phyloP scores from a whole-genome alignment of 2,888 invertebrate genomes.

The Orthonychiurus folsomi region DNA sequence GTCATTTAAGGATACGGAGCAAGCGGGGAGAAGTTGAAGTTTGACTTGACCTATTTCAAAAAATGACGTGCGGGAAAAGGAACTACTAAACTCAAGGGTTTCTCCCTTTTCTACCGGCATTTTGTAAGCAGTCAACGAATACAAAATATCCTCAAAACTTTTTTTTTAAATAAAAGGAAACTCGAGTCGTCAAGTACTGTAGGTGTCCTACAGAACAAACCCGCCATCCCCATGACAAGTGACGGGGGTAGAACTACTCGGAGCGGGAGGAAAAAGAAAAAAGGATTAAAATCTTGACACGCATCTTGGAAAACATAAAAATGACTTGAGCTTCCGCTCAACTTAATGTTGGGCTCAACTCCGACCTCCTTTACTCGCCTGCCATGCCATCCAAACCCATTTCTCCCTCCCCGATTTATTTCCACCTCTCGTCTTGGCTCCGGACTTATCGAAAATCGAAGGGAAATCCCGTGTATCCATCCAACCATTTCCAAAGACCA shows the following conservation, averaged over 20 bases:
- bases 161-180: too few relatives aligned
- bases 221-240: neutral
- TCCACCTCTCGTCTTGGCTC: neutral
- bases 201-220: too few relatives aligned
- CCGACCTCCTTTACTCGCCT: neutral
- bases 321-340: slow-evolving; percentile 1
- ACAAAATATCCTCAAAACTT: too few relatives aligned
- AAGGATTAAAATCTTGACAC: neutral
- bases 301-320: slow-evolving; percentile 1
- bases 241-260: slow-evolving; percentile 1
- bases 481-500: too few relatives aligned
- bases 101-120: too few relatives aligned
- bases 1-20: neutral
- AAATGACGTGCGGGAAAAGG: too few relatives aligned
- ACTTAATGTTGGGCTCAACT: neutral
- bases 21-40: too few relatives aligned
- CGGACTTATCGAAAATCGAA: slow-evolving; percentile 1
- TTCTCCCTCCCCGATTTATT: neutral
- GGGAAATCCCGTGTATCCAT: too few relatives aligned
- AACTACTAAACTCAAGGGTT: too few relatives aligned
- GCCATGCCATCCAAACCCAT: neutral
- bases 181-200: too few relatives aligned
- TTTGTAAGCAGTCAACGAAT: too few relatives aligned
- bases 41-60: too few relatives aligned
- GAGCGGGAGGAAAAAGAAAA: neutral